Evolutionary conservation across 2,113 vertebrate genomes (phyloP).

Genomic region (Semnornis frantzii): DNA sequence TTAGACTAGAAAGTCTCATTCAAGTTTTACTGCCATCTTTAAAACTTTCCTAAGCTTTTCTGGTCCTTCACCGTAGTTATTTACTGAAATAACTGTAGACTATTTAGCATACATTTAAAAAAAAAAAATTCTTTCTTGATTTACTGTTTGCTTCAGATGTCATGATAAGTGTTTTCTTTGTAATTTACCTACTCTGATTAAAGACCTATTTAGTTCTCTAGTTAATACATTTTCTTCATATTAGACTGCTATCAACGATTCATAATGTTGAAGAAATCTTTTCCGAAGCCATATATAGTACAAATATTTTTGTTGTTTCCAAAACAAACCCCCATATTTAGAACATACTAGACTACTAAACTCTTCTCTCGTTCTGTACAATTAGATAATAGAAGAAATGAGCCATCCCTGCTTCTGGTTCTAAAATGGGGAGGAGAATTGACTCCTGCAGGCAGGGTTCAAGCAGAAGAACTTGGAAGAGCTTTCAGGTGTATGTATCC

Average conservation of each 20-base stretch:
- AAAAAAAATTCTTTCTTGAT: not conserved
- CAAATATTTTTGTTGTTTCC: not conserved
- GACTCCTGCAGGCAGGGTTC: conserved; percentile 89
- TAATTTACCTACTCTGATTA: not conserved
- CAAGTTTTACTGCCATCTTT: not conserved
- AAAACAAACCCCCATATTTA: not conserved
- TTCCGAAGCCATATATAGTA: not conserved
- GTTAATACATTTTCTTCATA: not conserved
- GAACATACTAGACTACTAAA: not conserved
- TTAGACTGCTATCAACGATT: not conserved
- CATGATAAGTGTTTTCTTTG: not conserved
- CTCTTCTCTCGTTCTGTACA: not conserved
- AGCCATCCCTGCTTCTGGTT: conserved; percentile 88
- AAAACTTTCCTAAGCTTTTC: not conserved
- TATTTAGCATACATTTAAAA: not conserved
- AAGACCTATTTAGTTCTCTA: not conserved
- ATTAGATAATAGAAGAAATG: conserved; percentile 84
- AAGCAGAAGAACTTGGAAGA: conserved; percentile 90
- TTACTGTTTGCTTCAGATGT: not conserved
- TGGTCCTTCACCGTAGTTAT: not conserved
- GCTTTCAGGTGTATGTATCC: conserved; percentile 93
- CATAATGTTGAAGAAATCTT: not conserved
- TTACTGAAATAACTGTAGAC: not conserved
- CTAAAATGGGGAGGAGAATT: conserved; percentile 92
- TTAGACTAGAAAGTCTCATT: not conserved